Conservation (phyloP, 2,888 invertebrate species). For the Drosophila infuscata region DNA sequence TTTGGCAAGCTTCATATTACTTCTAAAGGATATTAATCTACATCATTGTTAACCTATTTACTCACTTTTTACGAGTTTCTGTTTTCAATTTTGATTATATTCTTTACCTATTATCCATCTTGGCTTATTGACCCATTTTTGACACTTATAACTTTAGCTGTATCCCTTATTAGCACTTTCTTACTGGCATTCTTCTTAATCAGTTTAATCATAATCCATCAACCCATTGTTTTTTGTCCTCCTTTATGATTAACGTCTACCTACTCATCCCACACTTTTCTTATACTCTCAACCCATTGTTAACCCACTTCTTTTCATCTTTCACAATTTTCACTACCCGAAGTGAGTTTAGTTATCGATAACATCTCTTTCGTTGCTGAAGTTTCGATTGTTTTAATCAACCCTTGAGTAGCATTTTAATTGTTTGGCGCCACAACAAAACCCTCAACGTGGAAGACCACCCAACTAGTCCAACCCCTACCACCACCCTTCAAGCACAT, state of each 20-base stretch:
- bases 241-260: not conserved
- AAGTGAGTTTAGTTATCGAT: constrained; percentile 17
- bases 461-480: constrained; percentile 23
- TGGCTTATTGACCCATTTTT: not conserved
- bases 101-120: not conserved
- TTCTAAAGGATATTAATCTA: not conserved
- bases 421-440: constrained; percentile 41
- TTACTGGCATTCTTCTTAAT: not conserved
- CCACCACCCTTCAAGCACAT: constrained; percentile 5
- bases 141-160: not conserved
- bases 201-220: not conserved
- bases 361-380: not conserved
- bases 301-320: not conserved
- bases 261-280: not conserved
- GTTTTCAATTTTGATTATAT: not conserved
- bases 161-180: not conserved
- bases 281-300: not conserved
- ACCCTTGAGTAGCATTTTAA: constrained; percentile 16
- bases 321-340: not conserved
- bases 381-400: constrained; percentile 13
- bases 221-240: not conserved
- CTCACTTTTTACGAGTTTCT: not conserved
- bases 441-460: constrained; percentile 41
- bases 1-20: too few relatives aligned
- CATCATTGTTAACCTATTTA: not conserved